A percentile compares a stretch with the other conserved stretches of the same genome.
These are phyloP conservation scores for Pristionchus mayeri DNA, from an alignment of 2,888 invertebrate genomes.

Conservation along the genomic window DNA sequence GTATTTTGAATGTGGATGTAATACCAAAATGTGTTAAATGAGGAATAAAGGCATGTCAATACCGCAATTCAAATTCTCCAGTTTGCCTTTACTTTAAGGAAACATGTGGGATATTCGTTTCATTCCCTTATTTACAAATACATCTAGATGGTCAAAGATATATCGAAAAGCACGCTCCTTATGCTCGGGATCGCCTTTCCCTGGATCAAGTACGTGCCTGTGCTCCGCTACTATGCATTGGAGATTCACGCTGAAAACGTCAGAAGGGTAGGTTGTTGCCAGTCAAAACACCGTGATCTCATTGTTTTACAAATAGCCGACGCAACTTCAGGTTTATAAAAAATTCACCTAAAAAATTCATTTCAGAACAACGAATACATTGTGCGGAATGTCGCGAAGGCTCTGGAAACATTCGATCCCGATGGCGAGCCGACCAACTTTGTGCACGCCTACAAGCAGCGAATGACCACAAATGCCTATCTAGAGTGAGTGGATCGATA, in stretches of 20 bases:
- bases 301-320: too few relatives aligned
- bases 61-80: background rate
- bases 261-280: background rate
- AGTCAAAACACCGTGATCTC: too few relatives aligned
- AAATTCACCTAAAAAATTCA: background rate
- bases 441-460: background rate
- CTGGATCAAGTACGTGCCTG: background rate
- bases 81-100: background rate
- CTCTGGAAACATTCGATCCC: background rate
- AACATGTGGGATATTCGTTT: background rate
- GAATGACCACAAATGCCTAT: background rate
- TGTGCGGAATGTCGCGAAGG: background rate
- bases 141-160: background rate
- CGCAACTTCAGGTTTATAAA: too few relatives aligned
- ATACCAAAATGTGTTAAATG: background rate
- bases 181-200: slow-evolving; percentile 5
- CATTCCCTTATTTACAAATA: background rate
- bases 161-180: background rate
- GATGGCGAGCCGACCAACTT: background rate
- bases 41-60: too few relatives aligned
- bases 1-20: background rate
- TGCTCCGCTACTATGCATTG: background rate
- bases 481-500: too few relatives aligned
- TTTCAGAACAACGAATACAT: slow-evolving; percentile 20
- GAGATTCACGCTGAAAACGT: slow-evolving; percentile 3